phyloP scores from a whole-genome alignment of 2,888 invertebrate species.

The Acleris sparsana region DNA sequence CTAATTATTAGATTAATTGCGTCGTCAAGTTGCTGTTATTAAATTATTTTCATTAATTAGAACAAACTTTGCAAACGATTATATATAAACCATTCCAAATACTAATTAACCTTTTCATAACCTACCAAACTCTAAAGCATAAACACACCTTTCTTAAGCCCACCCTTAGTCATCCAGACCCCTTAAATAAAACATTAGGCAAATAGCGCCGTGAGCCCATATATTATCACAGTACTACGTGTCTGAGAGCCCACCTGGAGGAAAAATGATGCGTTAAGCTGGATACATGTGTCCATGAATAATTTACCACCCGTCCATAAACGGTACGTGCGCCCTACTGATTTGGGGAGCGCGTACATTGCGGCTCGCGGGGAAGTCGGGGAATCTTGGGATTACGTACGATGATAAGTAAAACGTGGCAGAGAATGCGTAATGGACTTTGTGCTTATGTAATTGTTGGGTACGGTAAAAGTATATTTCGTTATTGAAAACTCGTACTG shows the following conservation, averaged over 20 bases:
- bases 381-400: not conserved
- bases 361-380: conserved; percentile 1
- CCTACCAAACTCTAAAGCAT: not conserved
- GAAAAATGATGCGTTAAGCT: conserved; percentile 46
- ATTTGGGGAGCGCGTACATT: conserved; percentile 29
- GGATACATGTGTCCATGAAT: conserved; percentile 46
- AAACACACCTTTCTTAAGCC: conserved; percentile 1
- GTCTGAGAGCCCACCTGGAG: conserved; percentile 32
- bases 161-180: conserved; percentile 21
- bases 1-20: too few relatives aligned
- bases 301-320: conserved; percentile 41
- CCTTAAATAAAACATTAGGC: conserved; percentile 37
- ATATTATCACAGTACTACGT: conserved; percentile 31
- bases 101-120: not conserved
- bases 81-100: too few relatives aligned
- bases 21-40: too few relatives aligned
- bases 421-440: not conserved
- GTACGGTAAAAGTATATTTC: too few relatives aligned
- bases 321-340: conserved; percentile 21
- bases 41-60: too few relatives aligned
- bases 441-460: too few relatives aligned
- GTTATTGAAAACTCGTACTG: too few relatives aligned
- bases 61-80: too few relatives aligned
- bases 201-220: conserved; percentile 32
- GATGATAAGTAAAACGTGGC: conserved; percentile 6